Base-by-base conservation (phyloP, 2,113 vertebrate genomes). In the Panthera leo region DNA sequence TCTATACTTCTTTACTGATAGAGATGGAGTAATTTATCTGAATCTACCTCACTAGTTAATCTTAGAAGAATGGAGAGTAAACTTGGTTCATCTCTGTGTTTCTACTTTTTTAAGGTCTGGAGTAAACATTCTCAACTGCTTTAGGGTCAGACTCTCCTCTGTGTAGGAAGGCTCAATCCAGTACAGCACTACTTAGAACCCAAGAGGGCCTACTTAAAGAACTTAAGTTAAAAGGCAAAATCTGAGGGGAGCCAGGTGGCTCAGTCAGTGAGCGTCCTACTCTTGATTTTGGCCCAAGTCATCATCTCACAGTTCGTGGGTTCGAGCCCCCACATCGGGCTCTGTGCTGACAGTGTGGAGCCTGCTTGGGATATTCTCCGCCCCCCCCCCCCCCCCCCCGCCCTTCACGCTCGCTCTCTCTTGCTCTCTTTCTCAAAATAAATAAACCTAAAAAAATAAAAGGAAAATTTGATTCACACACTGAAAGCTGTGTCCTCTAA, bases 181-280 rank as follows among this genome's bases (percentile, higher is more conserved):
- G 8, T 42, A 85, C 0, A 89, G 63, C 42, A 92, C 48, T 71
- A 11, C 78, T 45, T 92, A 3, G 39, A 80, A 36, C 53, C 53
- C 23, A 63, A 25, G 15, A 42, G 10, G 19, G 23, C 65, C 58
- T 87, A 65, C 39, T 63, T 86, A 75, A 70, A n/a, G 61, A 67
- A 86, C 29, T 86, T 90, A 86, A 39, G 31, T 75, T 95, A 89
- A 95, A 70, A 89, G 53, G 39, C 27, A 92, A 29, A 88, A 85
- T 70, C 55, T 61, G 58, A 61, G 58, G 6, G 58, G 21, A 7
- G 19, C 58, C 21, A 7, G 19, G 58, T 61, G 58, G 58, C 58
- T 61, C 58, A 61, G 58, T 61, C 58, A 61, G 58, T 23, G 58
- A 61, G 58, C 21, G 21, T 61, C 19, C 58, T 23, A 61, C 21